phyloP scores from a whole-genome alignment of 2,113 vertebrate species.

The Eulacestoma nigropectus region DNA sequence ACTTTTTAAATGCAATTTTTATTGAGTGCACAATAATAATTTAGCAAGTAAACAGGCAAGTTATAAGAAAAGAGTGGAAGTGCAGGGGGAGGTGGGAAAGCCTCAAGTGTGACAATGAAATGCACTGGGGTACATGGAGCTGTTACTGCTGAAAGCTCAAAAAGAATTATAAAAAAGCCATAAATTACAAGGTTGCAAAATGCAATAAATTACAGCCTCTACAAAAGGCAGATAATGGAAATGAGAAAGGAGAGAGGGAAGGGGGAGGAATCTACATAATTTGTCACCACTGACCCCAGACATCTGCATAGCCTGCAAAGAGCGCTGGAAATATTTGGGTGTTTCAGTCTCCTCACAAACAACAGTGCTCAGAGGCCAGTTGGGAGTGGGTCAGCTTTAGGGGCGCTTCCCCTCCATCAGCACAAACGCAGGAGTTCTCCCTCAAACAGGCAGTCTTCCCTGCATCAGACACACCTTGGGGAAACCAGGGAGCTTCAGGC shows the following conservation, averaged over 20 bases:
- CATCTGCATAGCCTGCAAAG: slow-evolving; percentile 54
- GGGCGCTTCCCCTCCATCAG: background rate
- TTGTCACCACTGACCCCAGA: slow-evolving; percentile 67
- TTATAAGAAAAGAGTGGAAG: slow-evolving; percentile 58
- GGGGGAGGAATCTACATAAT: slow-evolving; percentile 68
- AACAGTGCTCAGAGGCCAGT: background rate
- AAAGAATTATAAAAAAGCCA: slow-evolving; percentile 63
- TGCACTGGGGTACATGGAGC: slow-evolving; percentile 50
- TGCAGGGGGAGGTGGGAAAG: slow-evolving; percentile 50
- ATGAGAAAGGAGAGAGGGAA: slow-evolving; percentile 54
- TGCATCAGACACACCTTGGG: background rate
- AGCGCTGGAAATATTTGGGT: slow-evolving; percentile 59
- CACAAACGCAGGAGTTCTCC: background rate
- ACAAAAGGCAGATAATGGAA: slow-evolving; percentile 71
- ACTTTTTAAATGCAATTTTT: slow-evolving; percentile 74
- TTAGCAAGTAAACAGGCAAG: slow-evolving; percentile 65
- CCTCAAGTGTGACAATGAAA: slow-evolving; percentile 60
- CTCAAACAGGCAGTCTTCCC: accelerated
- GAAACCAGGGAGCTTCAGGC: background rate
- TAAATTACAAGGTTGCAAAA: slow-evolving; percentile 72
- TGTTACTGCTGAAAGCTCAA: slow-evolving; percentile 58
- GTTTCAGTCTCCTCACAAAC: slow-evolving; percentile 24
- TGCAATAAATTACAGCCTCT: slow-evolving; percentile 72
- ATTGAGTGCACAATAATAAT: slow-evolving; percentile 74
- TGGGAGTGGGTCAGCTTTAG: background rate